phyloP scores from a whole-genome alignment of 2,888 invertebrate genomes.

The Aporophyla lueneburgensis region DNA sequence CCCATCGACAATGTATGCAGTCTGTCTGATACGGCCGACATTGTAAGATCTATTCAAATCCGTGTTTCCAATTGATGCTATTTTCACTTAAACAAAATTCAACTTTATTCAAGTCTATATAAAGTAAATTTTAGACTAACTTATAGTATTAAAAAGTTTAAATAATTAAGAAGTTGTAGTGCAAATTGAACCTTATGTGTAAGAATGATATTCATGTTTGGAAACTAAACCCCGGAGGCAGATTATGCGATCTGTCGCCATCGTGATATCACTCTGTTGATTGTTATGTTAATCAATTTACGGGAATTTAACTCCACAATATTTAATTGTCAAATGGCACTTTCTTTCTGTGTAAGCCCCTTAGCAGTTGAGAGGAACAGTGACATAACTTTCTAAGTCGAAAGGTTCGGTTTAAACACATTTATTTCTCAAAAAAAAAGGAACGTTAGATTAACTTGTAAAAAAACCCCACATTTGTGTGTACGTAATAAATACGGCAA shows the following conservation, averaged over 20 bases:
- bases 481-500: neutral
- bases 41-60: neutral
- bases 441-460: neutral
- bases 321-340: neutral
- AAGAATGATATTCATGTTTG: too few relatives aligned
- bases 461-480: too few relatives aligned
- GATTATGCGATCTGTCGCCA: constrained; percentile 6
- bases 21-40: constrained; percentile 20
- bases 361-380: neutral
- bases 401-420: neutral
- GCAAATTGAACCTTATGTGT: neutral
- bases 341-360: constrained; percentile 39
- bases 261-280: constrained; percentile 17
- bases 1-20: constrained; percentile 26
- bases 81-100: neutral
- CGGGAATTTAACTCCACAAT: constrained; percentile 43
- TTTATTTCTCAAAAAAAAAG: too few relatives aligned
- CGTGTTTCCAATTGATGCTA: neutral
- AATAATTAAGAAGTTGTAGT: neutral
- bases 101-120: neutral
- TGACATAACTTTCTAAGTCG: neutral
- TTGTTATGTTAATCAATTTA: constrained; percentile 58
- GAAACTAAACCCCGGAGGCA: neutral
- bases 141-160: too few relatives aligned
- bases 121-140: neutral